Conservation (phyloP, 2,888 invertebrate species). For the Melanotus villosus region DNA sequence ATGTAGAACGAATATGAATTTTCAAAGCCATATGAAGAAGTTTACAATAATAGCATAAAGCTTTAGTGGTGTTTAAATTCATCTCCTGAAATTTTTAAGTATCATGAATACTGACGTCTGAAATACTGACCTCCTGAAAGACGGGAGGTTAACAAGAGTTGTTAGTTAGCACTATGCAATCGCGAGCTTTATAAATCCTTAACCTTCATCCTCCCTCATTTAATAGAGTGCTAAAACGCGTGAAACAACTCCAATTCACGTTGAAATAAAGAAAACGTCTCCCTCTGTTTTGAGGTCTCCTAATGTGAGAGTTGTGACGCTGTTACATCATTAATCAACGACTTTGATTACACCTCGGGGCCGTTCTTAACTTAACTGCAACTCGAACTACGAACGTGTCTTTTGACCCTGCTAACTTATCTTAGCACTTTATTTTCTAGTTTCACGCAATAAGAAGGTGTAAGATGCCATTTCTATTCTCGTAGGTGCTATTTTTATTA, state of each 20-base stretch:
- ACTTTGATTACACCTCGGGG: constrained; percentile 53
- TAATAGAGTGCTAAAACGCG: constrained; percentile 53
- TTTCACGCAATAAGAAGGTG: neutral
- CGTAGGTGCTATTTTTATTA: neutral
- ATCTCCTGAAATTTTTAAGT: too few species aligned
- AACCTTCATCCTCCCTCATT: constrained; percentile 39
- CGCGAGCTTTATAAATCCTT: constrained; percentile 36
- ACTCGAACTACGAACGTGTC: constrained; percentile 40
- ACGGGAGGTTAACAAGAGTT: constrained; percentile 21
- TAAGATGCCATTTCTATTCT: neutral
- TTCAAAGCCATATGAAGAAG: too few species aligned
- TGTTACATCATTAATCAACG: constrained; percentile 54
- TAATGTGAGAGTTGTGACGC: constrained; percentile 49
- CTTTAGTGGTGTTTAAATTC: too few species aligned
- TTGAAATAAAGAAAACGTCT: constrained; percentile 49
- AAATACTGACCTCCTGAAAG: too few species aligned
- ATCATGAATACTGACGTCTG: too few species aligned
- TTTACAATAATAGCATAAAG: too few species aligned
- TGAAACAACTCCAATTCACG: constrained; percentile 50
- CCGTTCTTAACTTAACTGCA: constrained; percentile 50
- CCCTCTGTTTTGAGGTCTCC: constrained; percentile 44
- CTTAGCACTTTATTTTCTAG: constrained; percentile 20
- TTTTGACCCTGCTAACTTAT: constrained; percentile 35
- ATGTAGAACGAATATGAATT: too few species aligned
- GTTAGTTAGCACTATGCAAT: constrained; percentile 21